Percentiles rank a stretch among this genome's conserved stretches.
phyloP scores from a whole-genome alignment of 2,888 invertebrate genomes.

The Clitarchus hookeri region DNA sequence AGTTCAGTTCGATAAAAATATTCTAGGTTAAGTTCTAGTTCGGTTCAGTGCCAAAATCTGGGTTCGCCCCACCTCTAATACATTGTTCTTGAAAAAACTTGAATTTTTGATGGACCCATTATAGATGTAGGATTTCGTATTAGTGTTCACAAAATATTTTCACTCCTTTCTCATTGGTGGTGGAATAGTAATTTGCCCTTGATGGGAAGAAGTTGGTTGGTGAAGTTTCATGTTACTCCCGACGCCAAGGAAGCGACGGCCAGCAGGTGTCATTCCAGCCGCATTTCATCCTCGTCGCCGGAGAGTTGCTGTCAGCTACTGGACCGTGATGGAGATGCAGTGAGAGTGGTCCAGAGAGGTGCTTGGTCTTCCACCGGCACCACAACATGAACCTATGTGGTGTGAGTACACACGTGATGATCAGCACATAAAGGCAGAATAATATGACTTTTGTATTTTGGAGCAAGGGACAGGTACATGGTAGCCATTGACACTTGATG shows the following conservation, averaged over 20 bases:
- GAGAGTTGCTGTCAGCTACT: conserved; percentile 35
- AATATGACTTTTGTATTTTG: too few relatives aligned
- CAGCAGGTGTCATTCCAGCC: not conserved
- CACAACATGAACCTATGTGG: conserved; percentile 46
- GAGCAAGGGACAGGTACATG: too few relatives aligned
- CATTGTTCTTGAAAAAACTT: not conserved
- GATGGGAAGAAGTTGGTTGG: too few relatives aligned
- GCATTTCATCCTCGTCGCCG: not conserved
- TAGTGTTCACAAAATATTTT: not conserved
- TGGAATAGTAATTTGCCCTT: too few relatives aligned
- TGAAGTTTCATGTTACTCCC: too few relatives aligned
- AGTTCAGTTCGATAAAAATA: too few relatives aligned
- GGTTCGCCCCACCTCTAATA: too few relatives aligned
- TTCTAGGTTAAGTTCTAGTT: too few relatives aligned
- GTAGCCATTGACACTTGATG: too few relatives aligned
- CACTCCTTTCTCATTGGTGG: too few relatives aligned
- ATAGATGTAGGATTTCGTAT: not conserved
- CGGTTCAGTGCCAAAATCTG: too few relatives aligned
- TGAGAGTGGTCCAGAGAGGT: conserved; percentile 81
- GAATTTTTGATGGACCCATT: conserved; percentile 6
- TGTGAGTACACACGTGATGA: conserved; percentile 36
- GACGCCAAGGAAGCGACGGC: conserved; percentile 1
- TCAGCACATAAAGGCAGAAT: too few relatives aligned
- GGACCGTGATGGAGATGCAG: conserved; percentile 49
- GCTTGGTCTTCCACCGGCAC: conserved; percentile 64